Evolutionary conservation across 2,888 invertebrate genomes (phyloP).

Genomic region (Drosophila fungiperda): DNA sequence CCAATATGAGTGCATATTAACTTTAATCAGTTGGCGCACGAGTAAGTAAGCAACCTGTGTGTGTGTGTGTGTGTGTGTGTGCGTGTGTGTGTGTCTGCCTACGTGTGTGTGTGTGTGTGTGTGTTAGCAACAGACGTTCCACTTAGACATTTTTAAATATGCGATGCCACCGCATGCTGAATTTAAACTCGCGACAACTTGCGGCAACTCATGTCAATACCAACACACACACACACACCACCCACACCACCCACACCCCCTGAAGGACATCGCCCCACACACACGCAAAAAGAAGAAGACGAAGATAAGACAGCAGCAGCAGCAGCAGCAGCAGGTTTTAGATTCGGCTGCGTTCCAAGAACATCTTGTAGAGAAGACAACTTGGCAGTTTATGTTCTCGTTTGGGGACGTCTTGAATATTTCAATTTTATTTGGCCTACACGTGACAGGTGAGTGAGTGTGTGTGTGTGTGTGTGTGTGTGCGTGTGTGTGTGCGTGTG

Average conservation of each 20-base stretch:
- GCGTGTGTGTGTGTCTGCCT: not conserved
- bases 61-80: not conserved
- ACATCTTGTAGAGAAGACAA: constrained; percentile 17
- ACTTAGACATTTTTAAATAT: constrained; percentile 69
- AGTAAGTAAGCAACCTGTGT: constrained; percentile 40
- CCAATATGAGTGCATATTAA: constrained; percentile 79
- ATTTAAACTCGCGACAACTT: constrained; percentile 65
- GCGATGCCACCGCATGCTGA: constrained; percentile 36
- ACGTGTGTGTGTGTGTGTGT: not conserved
- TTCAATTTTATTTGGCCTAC: constrained; percentile 78
- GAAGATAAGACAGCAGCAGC: not conserved
- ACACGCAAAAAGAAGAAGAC: not conserved
- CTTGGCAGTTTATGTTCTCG: constrained; percentile 39
- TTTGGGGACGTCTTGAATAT: constrained; percentile 61
- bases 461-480: constrained; percentile 5
- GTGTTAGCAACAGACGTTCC: constrained; percentile 56
- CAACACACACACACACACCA: not conserved
- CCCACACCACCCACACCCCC: not conserved
- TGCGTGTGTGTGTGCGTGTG: constrained; percentile 17
- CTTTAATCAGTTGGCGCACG: constrained; percentile 78
- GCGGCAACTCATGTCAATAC: constrained; percentile 53
- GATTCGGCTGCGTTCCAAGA: constrained; percentile 5
- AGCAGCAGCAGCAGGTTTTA: not conserved
- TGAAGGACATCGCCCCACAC: not conserved
- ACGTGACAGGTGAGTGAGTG: constrained; percentile 61